Evolutionary conservation across 2,113 vertebrate genomes (phyloP), one percentile per base, ranked within the genome.

Genomic region (Toxostoma redivivum): DNA sequence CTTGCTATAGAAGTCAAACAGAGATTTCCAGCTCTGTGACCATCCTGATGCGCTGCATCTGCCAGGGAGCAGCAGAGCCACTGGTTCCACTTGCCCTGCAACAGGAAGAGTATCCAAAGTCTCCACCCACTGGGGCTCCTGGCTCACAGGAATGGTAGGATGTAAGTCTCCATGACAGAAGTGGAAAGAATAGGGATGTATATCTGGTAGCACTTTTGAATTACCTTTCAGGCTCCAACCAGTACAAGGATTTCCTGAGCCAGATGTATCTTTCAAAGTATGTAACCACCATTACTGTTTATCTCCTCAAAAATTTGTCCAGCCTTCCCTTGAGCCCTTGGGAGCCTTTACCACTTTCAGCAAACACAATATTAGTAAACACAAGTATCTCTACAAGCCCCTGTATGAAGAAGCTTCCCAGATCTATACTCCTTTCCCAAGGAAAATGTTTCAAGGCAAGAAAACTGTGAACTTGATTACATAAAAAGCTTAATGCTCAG

Each of bases 51-150:
- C 33, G 24, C 10, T 64, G 10, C 28, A 56, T 20, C 48, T 62
- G 17, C 22, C 22, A 35, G 18, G 13, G 22, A 56, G 10, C 13
- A 44, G 30, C 37, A 60, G 53, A 38, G 35, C 18, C 1, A 1
- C 27, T 28, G 45, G 18, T 45, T 61, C 19, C 12, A 6, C 47
- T 24, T 20, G 28, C 19, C 33, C 35, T 60, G 18, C 33, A 44
- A 9, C 1, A 7, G 30, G 28, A 35, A 19, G 9, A 24, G 4
- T 2, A 22, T 19, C 25, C 28, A 24, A 18, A 24, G 4, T 2
- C 19, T 19, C 25, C 28, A 24, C 21, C 4, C 6, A 24, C 0
- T 0, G 6, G n/a, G 23, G 4, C 35, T 53, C 24, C 16, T 5
- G 31, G 17, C 38, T 54, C 53, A 6, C 12, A 54, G 24, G 4